A percentile compares a stretch with the other conserved stretches of the same genome.
Evolutionary conservation across 2,797 vertebrate genomes (phyloP).

Genomic region (Siniperca obscura): DNA sequence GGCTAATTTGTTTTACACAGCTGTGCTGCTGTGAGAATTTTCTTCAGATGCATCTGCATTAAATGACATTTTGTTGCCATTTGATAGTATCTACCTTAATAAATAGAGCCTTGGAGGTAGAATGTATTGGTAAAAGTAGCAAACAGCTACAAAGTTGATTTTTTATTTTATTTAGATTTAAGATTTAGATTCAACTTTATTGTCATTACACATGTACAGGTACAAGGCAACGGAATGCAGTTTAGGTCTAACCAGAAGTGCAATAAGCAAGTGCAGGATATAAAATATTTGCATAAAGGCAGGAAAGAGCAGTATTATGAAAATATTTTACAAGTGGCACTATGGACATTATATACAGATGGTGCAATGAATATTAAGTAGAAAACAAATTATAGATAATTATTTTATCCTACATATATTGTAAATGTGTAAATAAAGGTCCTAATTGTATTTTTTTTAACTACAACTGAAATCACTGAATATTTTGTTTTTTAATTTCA

Average conservation of each 20-base stretch:
- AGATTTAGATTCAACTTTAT: too few species aligned
- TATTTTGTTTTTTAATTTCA: constrained; percentile 1
- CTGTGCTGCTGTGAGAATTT: background rate
- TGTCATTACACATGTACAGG: too few species aligned
- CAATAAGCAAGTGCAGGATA: too few species aligned
- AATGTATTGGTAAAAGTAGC: background rate
- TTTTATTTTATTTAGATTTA: too few species aligned
- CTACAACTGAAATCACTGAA: constrained; percentile 8
- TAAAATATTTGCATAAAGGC: too few species aligned
- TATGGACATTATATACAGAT: too few species aligned
- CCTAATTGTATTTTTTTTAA: background rate
- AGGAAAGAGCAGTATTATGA: too few species aligned
- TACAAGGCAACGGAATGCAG: too few species aligned
- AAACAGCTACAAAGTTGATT: background rate
- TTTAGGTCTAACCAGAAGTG: too few species aligned
- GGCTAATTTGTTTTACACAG: background rate
- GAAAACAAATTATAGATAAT: background rate
- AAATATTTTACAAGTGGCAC: too few species aligned
- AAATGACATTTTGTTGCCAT: background rate
- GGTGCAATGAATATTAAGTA: too few species aligned
- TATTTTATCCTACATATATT: background rate
- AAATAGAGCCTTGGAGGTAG: background rate
- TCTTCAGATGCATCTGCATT: background rate
- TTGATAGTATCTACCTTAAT: background rate
- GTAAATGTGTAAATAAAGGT: background rate